Base-by-base conservation (phyloP, 2,888 invertebrate species). In the Netelia inedita region DNA sequence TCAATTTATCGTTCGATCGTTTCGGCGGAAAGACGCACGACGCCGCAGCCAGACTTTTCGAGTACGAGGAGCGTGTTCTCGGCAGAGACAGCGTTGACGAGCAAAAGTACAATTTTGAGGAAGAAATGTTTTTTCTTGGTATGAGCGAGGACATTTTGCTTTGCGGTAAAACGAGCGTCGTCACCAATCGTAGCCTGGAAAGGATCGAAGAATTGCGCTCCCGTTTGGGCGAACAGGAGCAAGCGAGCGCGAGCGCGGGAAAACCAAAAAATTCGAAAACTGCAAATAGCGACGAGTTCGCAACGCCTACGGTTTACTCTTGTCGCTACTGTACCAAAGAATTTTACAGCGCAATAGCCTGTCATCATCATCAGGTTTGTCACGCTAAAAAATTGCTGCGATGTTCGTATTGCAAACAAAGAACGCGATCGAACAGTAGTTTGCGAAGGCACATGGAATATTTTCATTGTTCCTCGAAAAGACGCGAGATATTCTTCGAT, bases 361-460 rank as follows among this genome's bases (percentile, higher is more conserved):
- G 71, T 28, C 81, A 66, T 75, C 76, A 65, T 59, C 86, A 86
- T 72, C 79, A 83, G 10, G 74, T 86, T n/a, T 61, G 61, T n/a
- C 83, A 86, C 41, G 53, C 66, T 8, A 78, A 61, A 53, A 74
- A 57, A 11, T 14, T 69, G 2, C 23, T 86, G 23, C 73, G 35
- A 16, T 86, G 86, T 55, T 11, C 41, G 0, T 21, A 19, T 23
- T 86, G 86, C 55, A 11, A 41, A 0, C 14, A 69, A 19, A 66
- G 68, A 71, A 35, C 76, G 35, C 65, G 53, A 72, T 59, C 66
- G 23, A 59, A n/a, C 50, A 76, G 73, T n/a, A 57, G 43, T 3
- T 50, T 83, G 11, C 59, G 80, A n/a, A 85, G 83, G 10, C 85
- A 85, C 83, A 19, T 76, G 16, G 46, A 73, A 50, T 85, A 85